These are phyloP conservation scores for Myiagra hebetior DNA, from an alignment of 2,113 vertebrate species.

Conservation along the genomic window DNA sequence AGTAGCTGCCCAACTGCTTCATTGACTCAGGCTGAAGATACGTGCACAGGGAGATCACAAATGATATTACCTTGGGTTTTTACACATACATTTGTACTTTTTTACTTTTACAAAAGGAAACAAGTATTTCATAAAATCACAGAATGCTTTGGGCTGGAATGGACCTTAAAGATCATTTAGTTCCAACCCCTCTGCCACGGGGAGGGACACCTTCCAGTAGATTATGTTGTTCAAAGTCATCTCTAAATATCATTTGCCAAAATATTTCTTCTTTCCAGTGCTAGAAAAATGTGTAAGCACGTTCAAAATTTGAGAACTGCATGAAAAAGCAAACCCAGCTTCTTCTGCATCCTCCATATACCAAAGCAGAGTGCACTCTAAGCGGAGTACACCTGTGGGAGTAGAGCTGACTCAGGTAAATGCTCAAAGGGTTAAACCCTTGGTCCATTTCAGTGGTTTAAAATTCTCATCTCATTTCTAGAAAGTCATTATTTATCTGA, in stretches of 20 bases:
- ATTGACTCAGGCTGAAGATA: not conserved
- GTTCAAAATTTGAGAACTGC: not conserved
- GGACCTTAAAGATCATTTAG: not conserved
- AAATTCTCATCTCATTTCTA: not conserved
- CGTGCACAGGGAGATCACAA: not conserved
- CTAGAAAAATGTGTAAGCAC: not conserved
- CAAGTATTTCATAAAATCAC: not conserved
- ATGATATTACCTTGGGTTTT: not conserved
- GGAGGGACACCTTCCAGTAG: not conserved
- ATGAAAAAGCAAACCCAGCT: not conserved
- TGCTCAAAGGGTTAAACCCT: not conserved
- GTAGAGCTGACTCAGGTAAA: not conserved
- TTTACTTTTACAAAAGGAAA: not conserved
- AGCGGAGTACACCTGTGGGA: not conserved
- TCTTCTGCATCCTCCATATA: not conserved
- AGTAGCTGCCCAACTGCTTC: not conserved
- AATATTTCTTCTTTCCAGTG: not conserved
- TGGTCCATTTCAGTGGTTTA: not conserved
- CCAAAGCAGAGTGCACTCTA: not conserved
- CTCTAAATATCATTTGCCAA: not conserved
- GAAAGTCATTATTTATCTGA: not conserved
- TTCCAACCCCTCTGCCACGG: rapidly evolving
- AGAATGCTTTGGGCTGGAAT: not conserved
- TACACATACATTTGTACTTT: not conserved
- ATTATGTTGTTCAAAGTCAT: rapidly evolving